Base-by-base conservation (phyloP, 2,888 invertebrate genomes). In the Villa cingulata region DNA sequence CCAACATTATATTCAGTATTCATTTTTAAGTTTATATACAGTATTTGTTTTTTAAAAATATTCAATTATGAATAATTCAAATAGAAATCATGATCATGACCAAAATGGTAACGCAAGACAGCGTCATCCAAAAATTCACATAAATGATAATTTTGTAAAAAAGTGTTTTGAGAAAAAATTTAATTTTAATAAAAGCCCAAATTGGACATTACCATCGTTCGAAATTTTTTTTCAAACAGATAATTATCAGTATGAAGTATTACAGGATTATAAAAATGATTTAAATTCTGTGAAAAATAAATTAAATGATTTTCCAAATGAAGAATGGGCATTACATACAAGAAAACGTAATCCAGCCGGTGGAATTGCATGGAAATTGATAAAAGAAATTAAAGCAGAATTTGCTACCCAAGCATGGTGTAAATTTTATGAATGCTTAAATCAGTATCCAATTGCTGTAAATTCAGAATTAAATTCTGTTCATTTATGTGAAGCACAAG, bases 401-500 rank as follows among this genome's bases (percentile, higher is more conserved):
- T 80, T 89, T 53, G 70, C 85, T 7, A 90, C 90, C 0, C 84
- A 87, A 67, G 95, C 94, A 0, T 96, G 94, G 92, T 87, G 88
- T 46, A 96, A 96, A 67, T 86, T 96, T 61, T 90, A 84, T 60
- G 95, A 96, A 64, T 81, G 83, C 54, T 70, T 81, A 2, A 72
- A 71, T 43, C 73, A 74, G 3, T 86, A 77, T 64, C 70, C 73
- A 4, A 60, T 86, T 10, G 66, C 85, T 4, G 62, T 69, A 39
- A 61, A 45, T 59, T 70, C 69, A 9, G 63, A 66, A 51, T 70
- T 85, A 43, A 76, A 76, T 49, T 78, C 84, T 0, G 64, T 96
- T 7, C 96, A 96, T 68, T 70, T 97, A n/a, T 97, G 96, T 68
- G 96, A 97, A 71, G 95, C 95, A 1, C 97, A 97, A 0, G 97